Base-by-base conservation (phyloP, 2,113 vertebrate species). In the Pongo abelii region DNA sequence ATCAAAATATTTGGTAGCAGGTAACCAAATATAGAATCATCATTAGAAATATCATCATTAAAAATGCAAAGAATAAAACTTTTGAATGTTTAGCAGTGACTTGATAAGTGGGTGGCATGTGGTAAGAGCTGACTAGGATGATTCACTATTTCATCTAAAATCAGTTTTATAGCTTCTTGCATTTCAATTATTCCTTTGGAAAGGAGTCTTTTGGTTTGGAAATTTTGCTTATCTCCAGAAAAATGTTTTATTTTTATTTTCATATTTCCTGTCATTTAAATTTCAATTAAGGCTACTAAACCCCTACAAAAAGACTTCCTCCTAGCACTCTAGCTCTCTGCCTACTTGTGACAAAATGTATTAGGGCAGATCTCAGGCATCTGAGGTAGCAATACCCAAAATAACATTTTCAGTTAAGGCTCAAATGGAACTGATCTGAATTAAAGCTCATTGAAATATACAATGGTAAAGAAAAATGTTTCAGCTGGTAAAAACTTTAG, bases 21-120 rank as follows among this genome's bases (percentile, higher is more conserved):
- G 74, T 92, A 89, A 70, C 88, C 57, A 95, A 94, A 93, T 97
- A 94, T 91, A 95, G 97, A 96, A 78, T 46, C 38, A 46, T 86
- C 91, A 79, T 85, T 95, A 87, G 74, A 94, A 91, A n/a, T 35
- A 78, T 74, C 70, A 83, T 96, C 72, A n/a, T 80, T 85, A 69
- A 95, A 88, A 97, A 86, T 91, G 50, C 17, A 88, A 64, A 50
- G 89, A 94, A 92, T 46, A 93, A 92, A 88, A 93, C 50, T n/a
- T 84, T 72, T 96, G 84, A 67, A 27, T 93, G n/a, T 32, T 52
- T 79, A 90, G 59, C 91, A 96, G 85, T 91, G 25, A 92, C 43
- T 92, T 74, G 84, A 43, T 89, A 86, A 94, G 91, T 94, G 80
- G 84, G 80, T 97, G 43, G 88, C 83, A 91, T 20, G 38, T 93